Base-by-base conservation (phyloP, 2,113 vertebrate species). In the Aix galericulata region DNA sequence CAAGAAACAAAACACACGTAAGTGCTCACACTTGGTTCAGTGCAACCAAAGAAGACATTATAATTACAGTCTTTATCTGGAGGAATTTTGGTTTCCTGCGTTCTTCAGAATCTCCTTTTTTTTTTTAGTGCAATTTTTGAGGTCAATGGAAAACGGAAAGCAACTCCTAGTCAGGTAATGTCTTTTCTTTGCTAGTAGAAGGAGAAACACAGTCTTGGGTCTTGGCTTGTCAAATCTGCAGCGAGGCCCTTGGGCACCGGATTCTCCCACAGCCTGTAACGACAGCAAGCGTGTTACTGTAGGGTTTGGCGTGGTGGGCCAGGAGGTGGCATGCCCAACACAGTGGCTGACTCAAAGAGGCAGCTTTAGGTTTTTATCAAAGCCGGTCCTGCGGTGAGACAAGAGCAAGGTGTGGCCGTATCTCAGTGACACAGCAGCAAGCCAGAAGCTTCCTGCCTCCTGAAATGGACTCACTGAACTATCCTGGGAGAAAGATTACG, bases 181-280 rank as follows among this genome's bases (percentile, higher is more conserved):
- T 17, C 6, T 48, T 20, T 26, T 71, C 63, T 73, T 40, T 27
- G 38, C 75, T 93, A 98, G 52, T 83, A 97, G 86, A 98, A 97
- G 7, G 98, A 97, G 60, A 99, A 99, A 72, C 98, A 97, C 52
- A 99, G 76, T 85, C 99, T 98, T 50, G 96, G 95, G 59, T 99
- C 99, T 89, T 91, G 97, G 77, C 88, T 95, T 32, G 91, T 96
- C 42, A 99, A 97, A 52, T 12, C 88, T 26, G 96, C 89, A 40
- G 91, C 89, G 0, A 92, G 67, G 17, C 25, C 62, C 5, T n/a
- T 22, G 6, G 94, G 60, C 42, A 99, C 93, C 2, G 63, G 95
- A 88, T 99, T 99, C 69, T 91, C 98, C 99, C 99, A 99, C 77
- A 99, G 95, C 91, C 99, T 99, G 48, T 72, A 96, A 94, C 5